Conservation (phyloP, 2,797 vertebrate species). For the Coreius guichenoti region DNA sequence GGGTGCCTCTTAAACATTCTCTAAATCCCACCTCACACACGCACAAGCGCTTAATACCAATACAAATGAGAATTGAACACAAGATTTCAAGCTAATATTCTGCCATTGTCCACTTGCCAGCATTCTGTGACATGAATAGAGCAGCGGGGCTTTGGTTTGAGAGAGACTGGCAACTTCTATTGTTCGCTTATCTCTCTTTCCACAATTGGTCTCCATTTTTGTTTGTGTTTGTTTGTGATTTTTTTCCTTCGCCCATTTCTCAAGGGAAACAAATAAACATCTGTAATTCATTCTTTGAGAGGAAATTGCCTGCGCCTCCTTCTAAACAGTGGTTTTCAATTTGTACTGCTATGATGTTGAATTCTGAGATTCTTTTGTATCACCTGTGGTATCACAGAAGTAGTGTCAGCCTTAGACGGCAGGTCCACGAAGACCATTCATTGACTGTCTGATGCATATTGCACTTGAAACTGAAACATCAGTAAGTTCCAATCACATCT, state of each 20-base stretch:
- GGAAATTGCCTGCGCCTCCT: slow-evolving; percentile 67
- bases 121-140: slow-evolving; percentile 15
- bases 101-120: slow-evolving; percentile 26
- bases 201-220: slow-evolving; percentile 66
- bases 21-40: slow-evolving; percentile 40
- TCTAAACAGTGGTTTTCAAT: slow-evolving; percentile 67
- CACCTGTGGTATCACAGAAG: not conserved
- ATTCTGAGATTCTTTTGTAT: slow-evolving; percentile 3
- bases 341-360: slow-evolving; percentile 55
- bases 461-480: not conserved
- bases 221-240: slow-evolving; percentile 68
- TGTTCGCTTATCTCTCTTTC: slow-evolving; percentile 71
- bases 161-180: slow-evolving; percentile 39
- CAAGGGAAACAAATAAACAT: slow-evolving; percentile 74
- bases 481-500: not conserved
- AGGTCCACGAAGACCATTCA: not conserved
- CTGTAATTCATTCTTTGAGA: slow-evolving; percentile 74
- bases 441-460: not conserved
- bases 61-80: slow-evolving; percentile 10
- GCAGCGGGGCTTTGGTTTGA: slow-evolving; percentile 9
- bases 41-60: slow-evolving; percentile 13
- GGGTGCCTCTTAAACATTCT: slow-evolving; percentile 41
- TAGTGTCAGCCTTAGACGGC: not conserved
- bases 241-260: slow-evolving; percentile 65
- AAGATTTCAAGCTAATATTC: slow-evolving; percentile 34